Percentiles rank a stretch among this genome's conserved stretches.
phyloP scores from a whole-genome alignment of 2,113 vertebrate genomes.

The Neofelis nebulosa region DNA sequence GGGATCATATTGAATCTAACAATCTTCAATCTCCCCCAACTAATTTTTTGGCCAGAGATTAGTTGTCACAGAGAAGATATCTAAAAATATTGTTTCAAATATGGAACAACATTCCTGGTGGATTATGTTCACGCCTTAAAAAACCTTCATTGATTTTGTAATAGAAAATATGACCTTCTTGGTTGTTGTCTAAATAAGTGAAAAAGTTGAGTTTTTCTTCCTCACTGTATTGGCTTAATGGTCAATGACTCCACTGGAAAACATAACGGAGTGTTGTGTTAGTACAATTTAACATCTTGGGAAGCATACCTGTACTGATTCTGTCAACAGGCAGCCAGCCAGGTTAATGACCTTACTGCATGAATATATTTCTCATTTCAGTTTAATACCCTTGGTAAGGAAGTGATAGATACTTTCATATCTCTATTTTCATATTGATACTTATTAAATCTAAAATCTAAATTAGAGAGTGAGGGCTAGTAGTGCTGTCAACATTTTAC shows the following conservation, averaged over 20 bases:
- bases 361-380: neutral
- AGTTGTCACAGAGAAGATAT: neutral
- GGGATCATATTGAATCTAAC: neutral
- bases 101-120: neutral
- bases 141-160: neutral
- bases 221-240: neutral
- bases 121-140: neutral
- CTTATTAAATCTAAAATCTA: slow-evolving; percentile 8
- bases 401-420: neutral
- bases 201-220: neutral
- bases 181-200: neutral
- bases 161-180: neutral
- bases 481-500: neutral
- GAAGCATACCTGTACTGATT: neutral
- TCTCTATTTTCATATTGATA: neutral
- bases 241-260: neutral
- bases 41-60: neutral
- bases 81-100: neutral
- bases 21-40: neutral
- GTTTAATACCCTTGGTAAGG: neutral
- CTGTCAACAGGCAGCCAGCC: neutral
- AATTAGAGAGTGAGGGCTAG: neutral
- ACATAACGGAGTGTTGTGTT: neutral
- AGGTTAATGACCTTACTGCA: neutral
- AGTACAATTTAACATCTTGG: neutral